These are phyloP conservation scores for Caenorhabditis drosophilae DNA, from an alignment of 2,888 invertebrate genomes.

Conservation along the genomic window DNA sequence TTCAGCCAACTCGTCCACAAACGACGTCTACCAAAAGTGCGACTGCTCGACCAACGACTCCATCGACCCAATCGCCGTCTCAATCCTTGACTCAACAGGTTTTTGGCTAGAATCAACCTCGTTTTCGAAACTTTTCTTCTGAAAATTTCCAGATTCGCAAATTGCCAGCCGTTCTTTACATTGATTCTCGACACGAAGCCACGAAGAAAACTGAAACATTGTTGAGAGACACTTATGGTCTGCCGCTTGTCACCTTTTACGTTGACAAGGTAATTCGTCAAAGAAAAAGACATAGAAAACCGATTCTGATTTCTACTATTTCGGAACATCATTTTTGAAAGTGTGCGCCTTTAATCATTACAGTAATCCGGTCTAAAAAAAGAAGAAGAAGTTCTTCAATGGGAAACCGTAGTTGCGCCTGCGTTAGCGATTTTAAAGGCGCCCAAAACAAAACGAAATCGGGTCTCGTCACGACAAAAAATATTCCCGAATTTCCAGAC, in stretches of 20 bases:
- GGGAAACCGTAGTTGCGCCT: no score
- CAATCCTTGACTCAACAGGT: conserved; percentile 64
- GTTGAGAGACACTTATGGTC: conserved; percentile 63
- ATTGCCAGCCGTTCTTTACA: conserved; percentile 66
- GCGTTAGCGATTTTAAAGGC: no score
- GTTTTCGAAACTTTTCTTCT: no score
- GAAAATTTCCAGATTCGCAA: conserved; percentile 66
- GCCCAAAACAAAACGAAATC: no score
- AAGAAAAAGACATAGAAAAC: background rate
- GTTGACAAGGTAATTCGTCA: conserved; percentile 59
- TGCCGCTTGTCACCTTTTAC: conserved; percentile 67
- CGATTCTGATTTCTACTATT: no score
- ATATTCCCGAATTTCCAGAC: conserved; percentile 44
- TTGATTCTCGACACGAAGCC: conserved; percentile 54
- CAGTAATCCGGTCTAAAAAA: no score
- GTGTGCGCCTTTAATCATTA: no score
- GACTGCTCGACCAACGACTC: conserved; percentile 24
- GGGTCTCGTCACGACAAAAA: no score
- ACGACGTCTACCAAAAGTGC: no score
- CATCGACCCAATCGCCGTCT: conserved; percentile 20
- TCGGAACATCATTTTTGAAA: no score
- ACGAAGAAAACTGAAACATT: conserved; percentile 50
- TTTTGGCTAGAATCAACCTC: no score
- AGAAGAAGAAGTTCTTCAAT: no score
- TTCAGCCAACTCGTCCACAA: conserved; percentile 15